Conservation (phyloP, 1,140 invertebrate genomes). For the Zaprionus africanus region DNA sequence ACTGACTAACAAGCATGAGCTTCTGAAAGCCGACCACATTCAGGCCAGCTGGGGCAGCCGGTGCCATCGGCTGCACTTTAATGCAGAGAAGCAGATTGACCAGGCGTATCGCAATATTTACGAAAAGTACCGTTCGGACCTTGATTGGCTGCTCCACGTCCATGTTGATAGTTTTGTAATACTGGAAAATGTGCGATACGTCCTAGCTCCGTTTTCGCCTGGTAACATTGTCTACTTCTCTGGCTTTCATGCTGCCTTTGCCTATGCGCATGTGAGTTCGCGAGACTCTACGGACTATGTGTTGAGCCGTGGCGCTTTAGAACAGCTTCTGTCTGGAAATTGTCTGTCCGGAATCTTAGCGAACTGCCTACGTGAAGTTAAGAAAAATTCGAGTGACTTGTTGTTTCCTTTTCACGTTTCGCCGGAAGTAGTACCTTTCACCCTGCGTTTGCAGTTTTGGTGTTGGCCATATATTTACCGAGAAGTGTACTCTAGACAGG, state of each 20-base stretch:
- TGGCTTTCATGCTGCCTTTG: conserved; percentile 92
- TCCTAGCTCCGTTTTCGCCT: conserved; percentile 89
- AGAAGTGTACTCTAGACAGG: conserved; percentile 35
- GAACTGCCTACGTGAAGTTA: conserved; percentile 85
- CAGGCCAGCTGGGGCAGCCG: conserved; percentile 96
- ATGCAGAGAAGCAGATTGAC: conserved; percentile 90
- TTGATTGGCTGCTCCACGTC: conserved; percentile 97
- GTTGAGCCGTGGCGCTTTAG: conserved; percentile 90
- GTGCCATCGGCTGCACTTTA: conserved; percentile 94
- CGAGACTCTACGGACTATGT: conserved; percentile 94
- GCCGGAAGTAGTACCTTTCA: conserved; percentile 38
- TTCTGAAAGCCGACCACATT: conserved; percentile 93
- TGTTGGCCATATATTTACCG: conserved; percentile 50
- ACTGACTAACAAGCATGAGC: conserved; percentile 85
- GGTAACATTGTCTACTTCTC: conserved; percentile 93
- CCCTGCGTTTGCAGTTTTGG: conserved; percentile 42
- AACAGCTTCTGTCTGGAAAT: conserved; percentile 86
- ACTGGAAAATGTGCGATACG: conserved; percentile 95
- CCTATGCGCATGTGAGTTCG: conserved; percentile 96
- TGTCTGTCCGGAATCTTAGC: background rate
- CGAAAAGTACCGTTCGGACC: conserved; percentile 89
- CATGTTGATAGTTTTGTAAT: conserved; percentile 97
- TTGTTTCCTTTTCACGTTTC: conserved; percentile 29
- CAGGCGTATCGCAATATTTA: conserved; percentile 89
- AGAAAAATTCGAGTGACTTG: conserved; percentile 64